A percentile compares a stretch with the other conserved stretches of the same genome.
phyloP scores from a whole-genome alignment of 2,888 invertebrate species.

The Dugesia japonica region DNA sequence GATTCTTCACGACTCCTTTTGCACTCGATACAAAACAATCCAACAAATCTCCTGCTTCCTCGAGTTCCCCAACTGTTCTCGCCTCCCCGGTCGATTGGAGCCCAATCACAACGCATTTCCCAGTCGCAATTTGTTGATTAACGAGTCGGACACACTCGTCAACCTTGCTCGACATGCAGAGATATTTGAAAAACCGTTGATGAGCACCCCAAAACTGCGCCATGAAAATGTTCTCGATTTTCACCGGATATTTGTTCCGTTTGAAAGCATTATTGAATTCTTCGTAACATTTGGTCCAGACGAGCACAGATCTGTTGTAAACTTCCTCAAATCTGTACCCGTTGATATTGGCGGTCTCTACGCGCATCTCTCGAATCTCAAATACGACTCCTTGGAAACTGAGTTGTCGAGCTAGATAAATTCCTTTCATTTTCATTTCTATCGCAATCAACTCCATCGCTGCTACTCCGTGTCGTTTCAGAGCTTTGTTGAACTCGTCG shows the following conservation, averaged over 20 bases:
- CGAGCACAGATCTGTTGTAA: constrained; percentile 76
- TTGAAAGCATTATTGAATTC: background rate
- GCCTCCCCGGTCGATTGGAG: constrained; percentile 97
- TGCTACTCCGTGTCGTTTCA: constrained; percentile 88
- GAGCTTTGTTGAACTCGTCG: constrained; percentile 81
- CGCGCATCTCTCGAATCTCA: constrained; percentile 52
- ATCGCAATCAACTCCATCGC: constrained; percentile 99
- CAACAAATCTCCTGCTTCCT: constrained; percentile 51
- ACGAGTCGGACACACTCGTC: constrained; percentile 52
- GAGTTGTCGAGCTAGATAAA: constrained; percentile 92
- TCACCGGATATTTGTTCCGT: background rate
- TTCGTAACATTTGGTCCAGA: constrained; percentile 43
- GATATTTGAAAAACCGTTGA: constrained; percentile 93
- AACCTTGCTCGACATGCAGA: constrained; percentile 92
- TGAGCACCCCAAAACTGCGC: constrained; percentile 99
- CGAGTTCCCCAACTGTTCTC: constrained; percentile 80
- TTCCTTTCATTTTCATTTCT: constrained; percentile 96
- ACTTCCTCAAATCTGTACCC: constrained; percentile 65
- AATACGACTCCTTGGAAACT: constrained; percentile 94
- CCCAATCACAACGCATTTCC: constrained; percentile 87
- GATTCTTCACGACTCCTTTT: no score
- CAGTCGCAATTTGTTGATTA: constrained; percentile 48
- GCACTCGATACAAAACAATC: no score
- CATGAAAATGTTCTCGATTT: constrained; percentile 72
- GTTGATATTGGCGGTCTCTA: constrained; percentile 79